Conservation (phyloP, 2,113 vertebrate species). For the Oenanthe melanoleuca region DNA sequence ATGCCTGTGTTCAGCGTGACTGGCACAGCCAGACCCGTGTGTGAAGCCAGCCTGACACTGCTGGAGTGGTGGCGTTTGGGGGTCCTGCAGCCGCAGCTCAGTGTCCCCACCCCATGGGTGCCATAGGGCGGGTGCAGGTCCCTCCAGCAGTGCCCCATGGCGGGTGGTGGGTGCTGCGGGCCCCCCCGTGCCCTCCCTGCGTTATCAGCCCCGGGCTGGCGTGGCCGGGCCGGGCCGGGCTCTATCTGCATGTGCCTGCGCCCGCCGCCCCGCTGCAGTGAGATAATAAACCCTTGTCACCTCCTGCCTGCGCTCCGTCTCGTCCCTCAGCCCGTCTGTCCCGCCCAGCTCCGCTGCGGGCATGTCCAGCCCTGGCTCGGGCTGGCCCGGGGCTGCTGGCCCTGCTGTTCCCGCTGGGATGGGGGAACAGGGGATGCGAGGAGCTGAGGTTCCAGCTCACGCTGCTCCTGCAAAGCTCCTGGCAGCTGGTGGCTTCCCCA, state of each 20-base stretch:
- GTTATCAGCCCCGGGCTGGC: not conserved
- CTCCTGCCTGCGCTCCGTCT: not conserved
- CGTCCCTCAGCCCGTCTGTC: not conserved
- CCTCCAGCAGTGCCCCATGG: not conserved
- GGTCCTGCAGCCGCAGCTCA: not conserved
- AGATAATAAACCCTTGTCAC: constrained; percentile 59
- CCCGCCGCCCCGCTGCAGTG: not conserved
- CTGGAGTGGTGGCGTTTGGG: not conserved
- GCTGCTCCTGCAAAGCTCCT: not conserved
- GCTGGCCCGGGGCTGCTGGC: not conserved
- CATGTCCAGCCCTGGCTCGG: not conserved
- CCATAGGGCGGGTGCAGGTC: fast-evolving
- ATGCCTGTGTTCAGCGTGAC: not conserved
- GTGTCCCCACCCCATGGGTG: not conserved
- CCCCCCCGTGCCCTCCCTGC: not conserved
- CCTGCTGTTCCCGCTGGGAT: fast-evolving
- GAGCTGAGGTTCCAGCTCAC: fast-evolving
- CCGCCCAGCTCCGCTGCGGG: fast-evolving
- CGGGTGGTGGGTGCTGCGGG: fast-evolving
- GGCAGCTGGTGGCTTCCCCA: fast-evolving
- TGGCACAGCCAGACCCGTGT: not conserved
- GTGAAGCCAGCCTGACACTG: not conserved
- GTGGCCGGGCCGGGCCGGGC: not conserved
- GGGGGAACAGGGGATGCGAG: fast-evolving
- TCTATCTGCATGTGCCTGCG: constrained; percentile 28